Conservation (phyloP, 2,888 invertebrate genomes). For the Hedychridium roseum region DNA sequence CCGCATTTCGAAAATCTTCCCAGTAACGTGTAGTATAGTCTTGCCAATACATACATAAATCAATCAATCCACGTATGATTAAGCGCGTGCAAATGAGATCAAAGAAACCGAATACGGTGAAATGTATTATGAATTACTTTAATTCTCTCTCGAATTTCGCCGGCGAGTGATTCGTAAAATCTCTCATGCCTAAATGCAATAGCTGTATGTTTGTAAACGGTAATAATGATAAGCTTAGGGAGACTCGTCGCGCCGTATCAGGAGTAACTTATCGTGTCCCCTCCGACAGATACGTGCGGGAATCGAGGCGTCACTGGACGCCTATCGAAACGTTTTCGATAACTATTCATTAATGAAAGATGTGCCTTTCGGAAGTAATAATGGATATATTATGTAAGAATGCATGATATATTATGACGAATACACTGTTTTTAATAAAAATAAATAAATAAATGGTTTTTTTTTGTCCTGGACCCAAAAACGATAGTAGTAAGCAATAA, state of each 20-base stretch:
- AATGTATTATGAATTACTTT: no score
- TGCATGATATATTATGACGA: conserved; percentile 59
- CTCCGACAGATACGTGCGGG: background rate
- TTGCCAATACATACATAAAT: conserved; percentile 48
- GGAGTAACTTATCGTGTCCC: background rate
- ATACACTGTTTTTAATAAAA: conserved; percentile 61
- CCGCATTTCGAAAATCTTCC: conserved; percentile 48
- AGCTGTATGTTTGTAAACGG: conserved; percentile 29
- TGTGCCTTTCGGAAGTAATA: conserved; percentile 62
- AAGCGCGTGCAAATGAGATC: no score
- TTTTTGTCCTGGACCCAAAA: no score
- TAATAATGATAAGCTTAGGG: conserved; percentile 20
- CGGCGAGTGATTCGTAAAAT: conserved; percentile 11
- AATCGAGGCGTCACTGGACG: background rate
- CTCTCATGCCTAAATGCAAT: conserved; percentile 19
- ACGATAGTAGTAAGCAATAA: no score
- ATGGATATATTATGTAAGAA: conserved; percentile 57
- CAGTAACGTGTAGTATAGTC: conserved; percentile 44
- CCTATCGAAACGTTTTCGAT: conserved; percentile 15
- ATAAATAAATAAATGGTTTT: no score
- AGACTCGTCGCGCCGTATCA: conserved; percentile 11
- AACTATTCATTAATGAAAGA: conserved; percentile 45
- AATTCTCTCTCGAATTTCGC: no score
- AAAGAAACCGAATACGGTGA: no score
- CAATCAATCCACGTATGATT: no score